Base-by-base conservation (phyloP, 2,888 invertebrate genomes). In the Gordius sp. region DNA sequence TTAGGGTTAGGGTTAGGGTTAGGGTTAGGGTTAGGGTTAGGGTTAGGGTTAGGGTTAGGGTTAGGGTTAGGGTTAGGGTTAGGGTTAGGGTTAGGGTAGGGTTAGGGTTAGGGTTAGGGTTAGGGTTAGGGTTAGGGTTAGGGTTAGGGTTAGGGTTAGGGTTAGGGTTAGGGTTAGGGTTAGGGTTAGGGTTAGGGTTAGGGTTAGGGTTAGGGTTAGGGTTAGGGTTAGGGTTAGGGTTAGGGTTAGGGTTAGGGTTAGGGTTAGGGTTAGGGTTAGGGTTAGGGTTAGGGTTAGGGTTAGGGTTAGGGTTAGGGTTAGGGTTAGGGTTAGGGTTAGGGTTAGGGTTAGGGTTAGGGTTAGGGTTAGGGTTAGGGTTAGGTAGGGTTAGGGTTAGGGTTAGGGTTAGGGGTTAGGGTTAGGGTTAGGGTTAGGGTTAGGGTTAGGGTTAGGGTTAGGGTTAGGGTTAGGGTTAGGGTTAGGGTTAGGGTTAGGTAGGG, bases 381-480 rank as follows among this genome's bases (percentile, higher is more conserved):
- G 57, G 57, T 39, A 39, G 39, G 39, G 39, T 39, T 39, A 39
- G 39, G 39, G 39, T 39, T 39, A 39, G 39, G 39, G 39, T 39
- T 39, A 39, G 39, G 39, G 39, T 39, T 39, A n/a, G n/a, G n/a
- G n/a, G n/a, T n/a, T n/a, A n/a, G n/a, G n/a, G n/a, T n/a, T n/a
- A n/a, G n/a, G n/a, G n/a, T n/a, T n/a, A 57, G 41, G 59, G 59
- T 59, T 59, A 53, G 59, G 59, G 59, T 59, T 59, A 58, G 59
- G 59, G 59, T 60, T 59, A 60, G 59, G 59, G 56, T 60, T 59
- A 60, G 59, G 59, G 39, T 53, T n/a, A 61, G 60, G 58, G 58
- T 60, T 60, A 60, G 60, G 58, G 58, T 59, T 60, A 58, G 60
- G 60, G 58, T 60, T 60, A 54, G 59, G 60, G 57, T 59, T 59